A percentile compares a stretch with the other conserved stretches of the same genome.
phyloP scores from a whole-genome alignment of 2,797 vertebrate species.

The Pantherophis vulpinus region DNA sequence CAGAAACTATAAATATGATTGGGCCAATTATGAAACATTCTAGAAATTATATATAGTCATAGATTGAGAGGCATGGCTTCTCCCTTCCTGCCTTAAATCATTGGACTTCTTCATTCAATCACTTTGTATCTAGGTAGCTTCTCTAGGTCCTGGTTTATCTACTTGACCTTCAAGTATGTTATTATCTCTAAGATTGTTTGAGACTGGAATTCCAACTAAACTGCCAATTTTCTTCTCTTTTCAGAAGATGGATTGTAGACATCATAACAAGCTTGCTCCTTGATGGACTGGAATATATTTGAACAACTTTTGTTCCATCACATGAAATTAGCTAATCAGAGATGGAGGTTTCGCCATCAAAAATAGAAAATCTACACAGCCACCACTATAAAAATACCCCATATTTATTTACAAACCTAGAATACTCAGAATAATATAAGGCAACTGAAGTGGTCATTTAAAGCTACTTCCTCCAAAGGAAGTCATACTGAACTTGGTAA shows the following conservation, averaged over 20 bases:
- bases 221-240: background rate
- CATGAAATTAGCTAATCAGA: background rate
- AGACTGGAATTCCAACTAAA: background rate
- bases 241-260: background rate
- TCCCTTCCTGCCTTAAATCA: background rate
- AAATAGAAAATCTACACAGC: background rate
- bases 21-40: background rate
- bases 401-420: background rate
- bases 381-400: background rate
- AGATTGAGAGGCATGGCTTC: background rate
- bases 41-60: background rate
- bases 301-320: background rate
- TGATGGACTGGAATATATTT: background rate
- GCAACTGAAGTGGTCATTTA: background rate
- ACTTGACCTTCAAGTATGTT: background rate
- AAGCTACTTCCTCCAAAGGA: background rate
- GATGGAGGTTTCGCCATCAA: background rate
- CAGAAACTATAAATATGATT: background rate
- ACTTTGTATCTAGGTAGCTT: background rate
- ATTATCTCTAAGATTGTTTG: background rate
- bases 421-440: background rate
- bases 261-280: background rate
- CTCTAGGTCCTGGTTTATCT: background rate
- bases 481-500: background rate
- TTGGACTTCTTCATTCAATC: background rate